Base-by-base conservation (phyloP, 2,797 vertebrate species). In the Sebastes elongatus region DNA sequence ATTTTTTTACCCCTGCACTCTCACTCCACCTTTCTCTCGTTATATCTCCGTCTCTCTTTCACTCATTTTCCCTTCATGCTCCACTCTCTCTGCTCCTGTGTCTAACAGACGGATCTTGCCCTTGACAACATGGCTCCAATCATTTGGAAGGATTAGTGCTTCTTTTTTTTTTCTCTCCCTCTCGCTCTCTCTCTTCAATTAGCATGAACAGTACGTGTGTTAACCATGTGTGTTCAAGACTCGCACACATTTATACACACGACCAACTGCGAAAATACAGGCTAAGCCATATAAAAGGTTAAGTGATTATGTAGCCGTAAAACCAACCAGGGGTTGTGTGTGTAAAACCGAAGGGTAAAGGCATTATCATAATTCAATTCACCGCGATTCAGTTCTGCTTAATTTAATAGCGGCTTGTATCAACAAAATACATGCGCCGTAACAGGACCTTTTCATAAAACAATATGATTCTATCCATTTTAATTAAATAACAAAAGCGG, bases 321-420 rank as follows among this genome's bases (percentile, higher is more conserved):
- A 91, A 87, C 59, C 13, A 89, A 78, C 82, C 30, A 25, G 56
- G 64, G 76, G 74, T 80, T 86, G 59, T 85, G 78, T 88, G 76
- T 83, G 77, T 85, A 78, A 87, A 83, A 87, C 76, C 49, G 42
- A 79, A 66, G 82, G 81, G 67, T 87, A 74, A 80, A 88, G 70
- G 55, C 79, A 88, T 94, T 86, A 91, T 88, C 92, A 92, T 92
- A 92, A 92, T 90, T 89, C 66, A 87, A 81, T 91, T 90, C 83
- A 65, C 60, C 4, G 57, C 57, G 71, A 87, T 87, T 86, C 70
- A 71, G 16, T 72, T 90, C 74, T 70, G 46, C 61, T 64, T 78
- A 76, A 92, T 90, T 87, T 75, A 91, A 90, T 89, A 84, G 82
- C 38, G 11, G 46, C 72, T 76, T 78, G 72, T 86, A 89, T 71